Evolutionary conservation across 2,888 invertebrate species (phyloP), one percentile per base, ranked within the genome.

Genomic region (Gastrophysa polygoni): DNA sequence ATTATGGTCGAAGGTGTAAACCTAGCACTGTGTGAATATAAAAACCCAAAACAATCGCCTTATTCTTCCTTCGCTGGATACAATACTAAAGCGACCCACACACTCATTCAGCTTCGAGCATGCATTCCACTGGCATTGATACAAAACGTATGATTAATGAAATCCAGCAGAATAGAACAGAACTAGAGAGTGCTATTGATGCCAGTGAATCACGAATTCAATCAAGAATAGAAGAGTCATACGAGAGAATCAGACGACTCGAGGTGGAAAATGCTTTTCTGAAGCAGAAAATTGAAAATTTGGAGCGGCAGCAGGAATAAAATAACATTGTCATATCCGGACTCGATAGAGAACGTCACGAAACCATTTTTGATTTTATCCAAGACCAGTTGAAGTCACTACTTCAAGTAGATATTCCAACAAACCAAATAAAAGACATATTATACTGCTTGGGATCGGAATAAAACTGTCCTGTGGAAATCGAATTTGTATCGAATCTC

Each of bases 361-460:
- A 46, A 46, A 16, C 16, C 3, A 8, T 2, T 46, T 46, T 46
- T 17, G 46, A 46, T 6, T 46, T 10, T 17, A 1, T 46, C 18
- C 8, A 10, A 46, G 46, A 16, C 18, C 7, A 46, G 46, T 11
- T 46, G 17, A 46, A 46, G 16, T 46, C 16, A 8, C 10, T 46
- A 46, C 3, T 46, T 2, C 3, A 46, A 46, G 18, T 46, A 16
- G 46, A 46, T 2, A 1, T 17, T 10, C 1, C 46, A 16, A 46
- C 18, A 16, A 46, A 46, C 18, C 46, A 46, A 46, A 46, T 50
- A 50, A 50, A 50, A 24, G 14, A 28, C 16, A n/a, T n/a, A n/a
- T 21, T 50, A 50, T 50, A 50, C 21, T 50, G 24, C 28, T 24
- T 50, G 28, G 50, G 50, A 50, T 50, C 50, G 50, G 21, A 50